Evolutionary conservation across 2,888 invertebrate genomes (phyloP).

Genomic region (Drosophila fulvimacula): DNA sequence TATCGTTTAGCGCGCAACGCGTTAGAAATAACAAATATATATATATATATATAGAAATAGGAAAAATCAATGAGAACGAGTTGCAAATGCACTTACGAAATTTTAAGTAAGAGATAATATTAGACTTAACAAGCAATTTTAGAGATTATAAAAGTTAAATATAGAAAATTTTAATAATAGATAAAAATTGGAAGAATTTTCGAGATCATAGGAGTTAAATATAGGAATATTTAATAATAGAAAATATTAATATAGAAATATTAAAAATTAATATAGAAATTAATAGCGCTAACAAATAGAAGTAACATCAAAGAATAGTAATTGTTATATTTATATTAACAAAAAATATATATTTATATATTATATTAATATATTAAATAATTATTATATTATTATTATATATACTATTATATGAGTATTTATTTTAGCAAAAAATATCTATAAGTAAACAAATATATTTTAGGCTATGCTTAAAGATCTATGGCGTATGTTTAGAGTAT

Average conservation of each 20-base stretch:
- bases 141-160: not conserved
- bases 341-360: not conserved
- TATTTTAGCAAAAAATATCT: too few species aligned
- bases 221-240: too few species aligned
- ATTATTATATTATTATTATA: too few species aligned
- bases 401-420: too few species aligned
- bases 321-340: too few species aligned
- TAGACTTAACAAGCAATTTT: not conserved
- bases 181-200: too few species aligned
- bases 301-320: too few species aligned
- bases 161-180: too few species aligned
- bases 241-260: too few species aligned
- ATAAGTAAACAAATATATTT: not conserved
- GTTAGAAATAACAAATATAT: constrained; percentile 43
- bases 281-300: too few species aligned
- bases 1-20: constrained; percentile 41
- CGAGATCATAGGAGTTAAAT: not conserved
- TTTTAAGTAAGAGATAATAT: not conserved
- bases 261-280: too few species aligned
- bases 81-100: constrained; percentile 36
- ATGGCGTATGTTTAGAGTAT: constrained; percentile 23
- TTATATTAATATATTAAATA: not conserved
- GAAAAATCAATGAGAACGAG: not conserved
- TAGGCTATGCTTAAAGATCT: not conserved
- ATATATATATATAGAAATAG: not conserved